Conservation (phyloP, 1,140 invertebrate genomes). For the Papilio machaon region DNA sequence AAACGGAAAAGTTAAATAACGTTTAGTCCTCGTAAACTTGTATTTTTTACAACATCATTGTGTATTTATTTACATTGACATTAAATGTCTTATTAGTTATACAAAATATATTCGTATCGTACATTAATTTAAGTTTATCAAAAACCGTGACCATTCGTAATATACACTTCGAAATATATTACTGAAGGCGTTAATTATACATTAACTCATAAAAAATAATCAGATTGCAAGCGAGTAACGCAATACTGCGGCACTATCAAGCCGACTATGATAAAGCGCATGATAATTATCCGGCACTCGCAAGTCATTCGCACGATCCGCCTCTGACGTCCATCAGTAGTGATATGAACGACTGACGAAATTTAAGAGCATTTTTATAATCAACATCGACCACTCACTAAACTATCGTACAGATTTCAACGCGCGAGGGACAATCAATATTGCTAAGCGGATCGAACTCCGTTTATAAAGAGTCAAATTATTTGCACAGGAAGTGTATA, state of each 20-base stretch:
- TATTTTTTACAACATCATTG: neutral
- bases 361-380: neutral
- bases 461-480: neutral
- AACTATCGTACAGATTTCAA: neutral
- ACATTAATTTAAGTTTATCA: neutral
- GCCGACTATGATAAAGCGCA: slow-evolving; percentile 2
- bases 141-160: neutral
- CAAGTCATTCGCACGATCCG: slow-evolving; percentile 18
- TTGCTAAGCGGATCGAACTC: neutral
- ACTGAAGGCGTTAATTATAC: neutral
- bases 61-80: neutral
- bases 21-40: neutral
- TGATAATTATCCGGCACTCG: slow-evolving; percentile 8
- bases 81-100: neutral
- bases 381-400: neutral
- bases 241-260: slow-evolving; percentile 7
- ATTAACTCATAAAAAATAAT: slow-evolving; percentile 3
- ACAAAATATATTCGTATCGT: no score
- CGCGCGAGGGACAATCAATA: neutral
- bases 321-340: neutral
- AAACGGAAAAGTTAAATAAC: neutral
- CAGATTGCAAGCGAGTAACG: slow-evolving; percentile 5
- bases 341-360: slow-evolving; percentile 5
- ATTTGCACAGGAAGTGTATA: neutral
- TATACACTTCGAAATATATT: neutral